phyloP scores from a whole-genome alignment of 2,113 vertebrate genomes.

The Epinephelus fuscoguttatus region DNA sequence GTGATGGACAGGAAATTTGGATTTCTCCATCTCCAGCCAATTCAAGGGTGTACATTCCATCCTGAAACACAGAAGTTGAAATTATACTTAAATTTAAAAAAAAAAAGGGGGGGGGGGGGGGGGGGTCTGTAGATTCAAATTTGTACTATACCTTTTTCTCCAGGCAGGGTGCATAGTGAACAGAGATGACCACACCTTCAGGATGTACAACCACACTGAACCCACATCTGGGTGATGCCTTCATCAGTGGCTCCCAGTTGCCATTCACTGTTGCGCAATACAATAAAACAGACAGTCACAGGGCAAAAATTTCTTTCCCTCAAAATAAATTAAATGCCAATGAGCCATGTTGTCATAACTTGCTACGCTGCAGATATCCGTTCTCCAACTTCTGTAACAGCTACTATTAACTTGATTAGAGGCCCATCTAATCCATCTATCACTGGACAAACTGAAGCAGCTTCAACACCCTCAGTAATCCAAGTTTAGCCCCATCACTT shows the following conservation, averaged over 20 bases:
- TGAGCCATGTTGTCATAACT: neutral
- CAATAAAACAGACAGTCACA: neutral
- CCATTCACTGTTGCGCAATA: constrained; percentile 62
- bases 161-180: constrained; percentile 76
- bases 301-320: neutral
- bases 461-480: no score
- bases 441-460: no score
- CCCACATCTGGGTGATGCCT: constrained; percentile 68
- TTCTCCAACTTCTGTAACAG: neutral
- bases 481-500: no score
- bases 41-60: constrained; percentile 77
- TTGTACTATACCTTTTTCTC: constrained; percentile 56
- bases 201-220: constrained; percentile 74
- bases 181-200: constrained; percentile 73
- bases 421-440: neutral
- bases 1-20: constrained; percentile 74
- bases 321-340: neutral
- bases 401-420: neutral
- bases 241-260: constrained; percentile 74
- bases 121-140: neutral
- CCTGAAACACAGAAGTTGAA: constrained; percentile 47
- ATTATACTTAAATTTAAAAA: neutral
- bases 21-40: constrained; percentile 59
- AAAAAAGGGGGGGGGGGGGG: no score
- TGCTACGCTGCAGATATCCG: no score